Base-by-base conservation (phyloP, 2,888 invertebrate genomes). In the Melipona bicolor region DNA sequence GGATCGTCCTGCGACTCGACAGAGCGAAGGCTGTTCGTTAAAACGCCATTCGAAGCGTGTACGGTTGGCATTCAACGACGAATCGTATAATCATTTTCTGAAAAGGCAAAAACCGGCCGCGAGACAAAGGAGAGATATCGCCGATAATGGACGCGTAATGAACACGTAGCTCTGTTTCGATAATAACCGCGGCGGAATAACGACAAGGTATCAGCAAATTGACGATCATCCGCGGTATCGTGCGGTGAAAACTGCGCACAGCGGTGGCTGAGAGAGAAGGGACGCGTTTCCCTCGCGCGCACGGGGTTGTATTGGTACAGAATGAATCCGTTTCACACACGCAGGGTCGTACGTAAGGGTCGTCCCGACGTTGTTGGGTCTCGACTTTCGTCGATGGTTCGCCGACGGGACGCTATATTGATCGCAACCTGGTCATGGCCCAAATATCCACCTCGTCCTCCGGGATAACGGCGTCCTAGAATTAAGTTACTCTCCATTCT, bases 351-450 rank as follows among this genome's bases (percentile, higher is more conserved):
- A 80, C 69, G 64, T 68, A 79, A 88, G 77, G 81, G 79, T 80
- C 65, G 79, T 84, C 70, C 74, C 77, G 80, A 67, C 70, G 78
- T 65, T 76, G 68, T 67, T 76, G 79, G 83, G 32, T 32, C 32
- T 54, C 68, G 79, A 86, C 80, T 83, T 88, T 83, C 83, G 80
- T 73, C 85, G 81, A 88, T 83, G 86, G 77, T 83, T 83, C 75
- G 83, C 50, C 75, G 82, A 80, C 85, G 83, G 87, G 77, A 87
- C 82, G 88, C 88, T 88, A 91, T 92, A 93, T 93, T 92, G 93
- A 94, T 93, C 93, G 92, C 91, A 90, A 93, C 92, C 92, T 93
- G 93, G 92, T 93, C 93, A 92, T 93, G 94, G 93, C 92, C 94
- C 91, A 93, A 94, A 94, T 94, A 94, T 92, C 91, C 90, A 89